These are phyloP conservation scores for Chiroxiphia lanceolata DNA, from an alignment of 2,797 vertebrate genomes.

Conservation along the genomic window DNA sequence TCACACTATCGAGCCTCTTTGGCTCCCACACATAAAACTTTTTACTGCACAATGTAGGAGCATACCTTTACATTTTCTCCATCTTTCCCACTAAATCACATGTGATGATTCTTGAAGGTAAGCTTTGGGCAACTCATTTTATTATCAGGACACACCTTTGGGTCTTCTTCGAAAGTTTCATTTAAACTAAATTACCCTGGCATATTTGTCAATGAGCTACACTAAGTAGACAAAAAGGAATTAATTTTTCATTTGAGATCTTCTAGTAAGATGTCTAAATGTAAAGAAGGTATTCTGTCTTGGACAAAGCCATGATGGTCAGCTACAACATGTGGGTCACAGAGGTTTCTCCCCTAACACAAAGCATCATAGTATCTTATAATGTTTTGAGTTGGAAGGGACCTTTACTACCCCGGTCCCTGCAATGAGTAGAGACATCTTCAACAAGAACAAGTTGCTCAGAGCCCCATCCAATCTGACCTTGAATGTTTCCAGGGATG, in stretches of 20 bases:
- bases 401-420: fast-evolving
- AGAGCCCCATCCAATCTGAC: background rate
- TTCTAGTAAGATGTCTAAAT: background rate
- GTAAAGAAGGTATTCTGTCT: background rate
- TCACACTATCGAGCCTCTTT: background rate
- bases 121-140: background rate
- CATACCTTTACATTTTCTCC: background rate
- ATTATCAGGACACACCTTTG: background rate
- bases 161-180: background rate
- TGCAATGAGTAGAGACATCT: background rate
- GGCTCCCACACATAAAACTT: background rate
- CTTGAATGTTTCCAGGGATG: background rate
- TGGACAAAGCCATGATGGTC: background rate
- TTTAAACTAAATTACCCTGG: background rate
- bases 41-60: background rate
- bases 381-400: background rate
- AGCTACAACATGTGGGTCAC: background rate
- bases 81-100: background rate
- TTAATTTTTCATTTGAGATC: background rate
- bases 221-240: background rate
- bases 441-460: background rate
- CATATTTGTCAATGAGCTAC: background rate
- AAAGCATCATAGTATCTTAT: background rate
- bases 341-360: background rate
- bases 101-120: background rate